These are phyloP conservation scores for Dendrolimus kikuchii DNA, from an alignment of 1,140 invertebrate species.

Conservation along the genomic window DNA sequence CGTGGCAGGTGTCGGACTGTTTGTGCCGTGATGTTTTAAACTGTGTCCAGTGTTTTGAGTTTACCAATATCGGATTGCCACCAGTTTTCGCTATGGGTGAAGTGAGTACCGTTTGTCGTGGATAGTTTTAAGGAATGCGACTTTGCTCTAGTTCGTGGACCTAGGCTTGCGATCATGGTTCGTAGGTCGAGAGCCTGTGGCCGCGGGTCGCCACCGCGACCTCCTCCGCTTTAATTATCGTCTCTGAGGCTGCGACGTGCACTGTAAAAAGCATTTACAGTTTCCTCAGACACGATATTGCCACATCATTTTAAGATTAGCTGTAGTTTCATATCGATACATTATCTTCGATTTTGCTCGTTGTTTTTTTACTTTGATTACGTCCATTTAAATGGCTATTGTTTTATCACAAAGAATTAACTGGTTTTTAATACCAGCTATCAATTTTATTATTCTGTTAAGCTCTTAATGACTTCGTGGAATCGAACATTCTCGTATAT, in stretches of 20 bases:
- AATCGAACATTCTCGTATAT: too few relatives aligned
- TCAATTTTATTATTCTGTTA: too few relatives aligned
- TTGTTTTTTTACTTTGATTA: conserved; percentile 30
- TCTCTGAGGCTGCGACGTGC: conserved; percentile 13
- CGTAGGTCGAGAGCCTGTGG: conserved; percentile 50
- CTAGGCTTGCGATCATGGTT: conserved; percentile 40
- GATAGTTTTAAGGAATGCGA: conserved; percentile 27
- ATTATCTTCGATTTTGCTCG: conserved; percentile 45
- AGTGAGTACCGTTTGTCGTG: conserved; percentile 47
- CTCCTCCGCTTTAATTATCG: conserved; percentile 24
- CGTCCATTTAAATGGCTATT: conserved; percentile 30
- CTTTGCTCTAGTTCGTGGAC: conserved; percentile 33
- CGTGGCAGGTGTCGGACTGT: conserved; percentile 39
- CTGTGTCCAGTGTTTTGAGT: conserved; percentile 24
- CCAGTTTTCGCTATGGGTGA: conserved; percentile 47
- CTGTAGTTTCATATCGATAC: conserved; percentile 33
- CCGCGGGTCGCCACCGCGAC: conserved; percentile 14
- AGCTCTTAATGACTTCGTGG: too few relatives aligned
- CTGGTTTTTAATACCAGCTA: background rate
- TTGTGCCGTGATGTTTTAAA: conserved; percentile 46
- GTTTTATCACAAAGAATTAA: conserved; percentile 34
- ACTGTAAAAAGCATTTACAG: background rate
- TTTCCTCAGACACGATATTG: background rate
- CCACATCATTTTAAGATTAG: conserved; percentile 15
- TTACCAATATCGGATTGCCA: conserved; percentile 30